A percentile compares a stretch with the other conserved stretches of the same genome.
phyloP scores from a whole-genome alignment of 1,140 invertebrate species.

The Heliconius congener region DNA sequence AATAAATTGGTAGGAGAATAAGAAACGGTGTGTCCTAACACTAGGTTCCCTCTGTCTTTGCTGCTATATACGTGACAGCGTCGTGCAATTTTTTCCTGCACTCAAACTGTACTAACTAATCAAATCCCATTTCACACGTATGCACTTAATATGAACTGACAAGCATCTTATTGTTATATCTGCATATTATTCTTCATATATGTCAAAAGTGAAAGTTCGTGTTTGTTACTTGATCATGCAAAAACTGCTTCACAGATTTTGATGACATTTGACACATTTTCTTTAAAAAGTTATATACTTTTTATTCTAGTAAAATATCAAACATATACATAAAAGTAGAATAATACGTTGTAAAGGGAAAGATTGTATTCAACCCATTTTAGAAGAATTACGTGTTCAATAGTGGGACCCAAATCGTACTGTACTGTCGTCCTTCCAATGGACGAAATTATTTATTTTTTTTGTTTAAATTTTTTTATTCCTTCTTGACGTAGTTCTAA shows the following conservation, averaged over 20 bases:
- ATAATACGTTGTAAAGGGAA: background rate
- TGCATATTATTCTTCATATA: slow-evolving; percentile 2
- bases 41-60: too few species aligned
- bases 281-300: too few species aligned
- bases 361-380: too few species aligned
- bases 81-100: background rate
- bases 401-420: too few species aligned
- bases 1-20: background rate
- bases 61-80: too few species aligned
- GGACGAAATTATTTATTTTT: too few species aligned
- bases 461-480: too few species aligned
- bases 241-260: slow-evolving; percentile 4
- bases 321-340: background rate
- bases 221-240: slow-evolving; percentile 1
- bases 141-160: background rate
- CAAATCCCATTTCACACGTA: background rate
- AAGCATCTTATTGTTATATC: background rate
- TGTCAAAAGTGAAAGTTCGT: slow-evolving; percentile 12
- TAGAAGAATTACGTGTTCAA: too few species aligned
- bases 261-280: background rate
- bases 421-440: too few species aligned
- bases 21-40: background rate
- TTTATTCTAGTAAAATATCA: too few species aligned
- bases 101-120: background rate
- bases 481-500: too few species aligned